Evolutionary conservation across 92 coral and sea anemone genomes (phyloP), one percentile per base, ranked within the genome.

Genomic region (Phenganax marumi): DNA sequence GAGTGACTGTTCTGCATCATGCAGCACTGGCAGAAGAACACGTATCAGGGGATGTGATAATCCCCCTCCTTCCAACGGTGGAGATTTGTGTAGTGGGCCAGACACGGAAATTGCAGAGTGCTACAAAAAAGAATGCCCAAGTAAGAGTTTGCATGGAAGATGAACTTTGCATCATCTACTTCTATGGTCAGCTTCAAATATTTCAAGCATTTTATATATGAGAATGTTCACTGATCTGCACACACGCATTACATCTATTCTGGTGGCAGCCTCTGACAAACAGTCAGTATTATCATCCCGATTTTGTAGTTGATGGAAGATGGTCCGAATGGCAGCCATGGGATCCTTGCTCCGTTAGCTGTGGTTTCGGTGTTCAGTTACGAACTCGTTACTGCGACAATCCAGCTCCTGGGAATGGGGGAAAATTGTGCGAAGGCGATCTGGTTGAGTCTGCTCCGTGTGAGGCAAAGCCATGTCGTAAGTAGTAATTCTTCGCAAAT

Each of bases 321-420:
- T 94, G 98, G 98, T 91, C 95, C 52, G 88, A 91, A 55, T 94
- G 98, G 98, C 83, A 87, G 18, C 88, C 97, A 2, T 94, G 98
- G 98, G 94, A 92, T 24, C 91, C 98, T 73, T 94, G 98, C 86
- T 92, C 98, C 0, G 93, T 97, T 7, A 94, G 95, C 12, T 94
- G 98, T 85, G 97, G 98, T 53, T 97, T 89, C 63, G 98, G 98
- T 46, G 78, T 94, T 39, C 98, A 94, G 68, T 25, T 82, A 5
- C 89, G 98, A 76, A 81, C 90, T 52, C 93, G 98, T 23, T 61
- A 86, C 39, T 94, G 98, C 75, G 63, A 86, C 60, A 64, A 78
- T 26, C 98, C 98, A 16, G 68, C 79, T 61, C 97, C 97, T 8
- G 80, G 69, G 33, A 91, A 84, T 65, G 91, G 91, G 8, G 98